Evolutionary conservation across 1,140 invertebrate species (phyloP).

Genomic region (Hycleus cichorii): DNA sequence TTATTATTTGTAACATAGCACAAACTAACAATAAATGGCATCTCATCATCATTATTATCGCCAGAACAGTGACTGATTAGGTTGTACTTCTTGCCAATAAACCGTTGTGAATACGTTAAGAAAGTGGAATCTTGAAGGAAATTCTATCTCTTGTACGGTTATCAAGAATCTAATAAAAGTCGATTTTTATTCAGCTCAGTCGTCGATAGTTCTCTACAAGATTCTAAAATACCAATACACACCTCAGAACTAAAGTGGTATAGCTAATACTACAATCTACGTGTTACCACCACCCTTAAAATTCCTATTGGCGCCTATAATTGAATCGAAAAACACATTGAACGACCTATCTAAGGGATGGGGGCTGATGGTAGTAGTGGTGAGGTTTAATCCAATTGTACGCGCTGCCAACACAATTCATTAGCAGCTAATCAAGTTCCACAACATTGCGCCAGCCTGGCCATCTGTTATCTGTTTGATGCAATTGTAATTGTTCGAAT

Average conservation of each 20-base stretch:
- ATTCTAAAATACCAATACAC: background rate
- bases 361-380: slow-evolving; percentile 11
- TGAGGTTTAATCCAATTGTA: slow-evolving; percentile 33
- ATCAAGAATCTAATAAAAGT: slow-evolving; percentile 16
- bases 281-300: slow-evolving; percentile 14
- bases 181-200: slow-evolving; percentile 14
- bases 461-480: slow-evolving; percentile 31
- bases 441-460: slow-evolving; percentile 29
- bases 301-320: slow-evolving; percentile 24
- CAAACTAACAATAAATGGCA: too few relatives aligned
- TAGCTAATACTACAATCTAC: background rate
- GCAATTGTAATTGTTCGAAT: slow-evolving; percentile 24
- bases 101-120: too few relatives aligned
- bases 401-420: slow-evolving; percentile 31
- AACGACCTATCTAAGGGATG: slow-evolving; percentile 18
- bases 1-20: too few relatives aligned
- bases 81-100: too few relatives aligned
- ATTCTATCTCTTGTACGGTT: slow-evolving; percentile 9
- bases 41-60: too few relatives aligned
- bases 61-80: too few relatives aligned
- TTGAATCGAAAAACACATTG: slow-evolving; percentile 31
- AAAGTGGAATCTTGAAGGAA: background rate
- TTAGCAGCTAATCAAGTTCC: slow-evolving; percentile 36
- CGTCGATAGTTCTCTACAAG: background rate
- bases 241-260: background rate